Conservation (phyloP, 2,797 vertebrate genomes). For the Melanotaenia parkinsoni region DNA sequence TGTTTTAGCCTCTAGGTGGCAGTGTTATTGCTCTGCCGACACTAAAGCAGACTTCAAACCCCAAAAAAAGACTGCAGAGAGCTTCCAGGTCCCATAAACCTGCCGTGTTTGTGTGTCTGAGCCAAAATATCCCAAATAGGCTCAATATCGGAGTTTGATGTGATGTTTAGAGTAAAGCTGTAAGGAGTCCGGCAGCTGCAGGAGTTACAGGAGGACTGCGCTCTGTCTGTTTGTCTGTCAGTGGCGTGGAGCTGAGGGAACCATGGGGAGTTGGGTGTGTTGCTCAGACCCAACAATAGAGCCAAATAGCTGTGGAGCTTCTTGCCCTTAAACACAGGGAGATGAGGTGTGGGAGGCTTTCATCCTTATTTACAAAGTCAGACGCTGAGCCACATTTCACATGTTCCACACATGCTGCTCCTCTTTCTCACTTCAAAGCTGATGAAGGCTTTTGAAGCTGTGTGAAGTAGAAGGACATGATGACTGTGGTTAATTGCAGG, state of each 20-base stretch:
- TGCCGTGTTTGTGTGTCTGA: slow-evolving; percentile 39
- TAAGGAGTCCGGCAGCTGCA: not conserved
- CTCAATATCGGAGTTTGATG: slow-evolving; percentile 16
- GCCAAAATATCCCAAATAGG: slow-evolving; percentile 42
- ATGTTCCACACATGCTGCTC: slow-evolving; percentile 28
- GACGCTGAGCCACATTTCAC: slow-evolving; percentile 16
- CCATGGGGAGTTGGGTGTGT: slow-evolving; percentile 30
- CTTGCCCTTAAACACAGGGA: slow-evolving; percentile 18
- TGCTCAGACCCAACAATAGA: slow-evolving; percentile 29
- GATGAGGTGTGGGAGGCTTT: slow-evolving; percentile 35
- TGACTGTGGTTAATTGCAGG: not conserved
- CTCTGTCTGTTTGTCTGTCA: slow-evolving; percentile 29
- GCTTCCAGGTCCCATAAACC: slow-evolving; percentile 32
- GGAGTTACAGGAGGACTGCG: slow-evolving; percentile 17
- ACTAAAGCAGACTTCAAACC: slow-evolving; percentile 7
- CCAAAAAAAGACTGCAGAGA: slow-evolving; percentile 24
- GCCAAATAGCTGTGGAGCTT: slow-evolving; percentile 14
- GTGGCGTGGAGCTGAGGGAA: slow-evolving; percentile 11
- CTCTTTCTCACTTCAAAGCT: slow-evolving; percentile 3
- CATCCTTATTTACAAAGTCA: slow-evolving; percentile 26
- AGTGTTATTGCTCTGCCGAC: slow-evolving; percentile 15
- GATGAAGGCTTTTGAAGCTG: not conserved
- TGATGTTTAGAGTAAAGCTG: slow-evolving; percentile 12
- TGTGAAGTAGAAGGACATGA: too few relatives aligned
- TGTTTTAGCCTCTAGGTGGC: slow-evolving; percentile 38